Percentiles rank a stretch among this genome's conserved stretches.
Conservation (phyloP, 2,113 vertebrate species). For the Amphiprion percula region DNA sequence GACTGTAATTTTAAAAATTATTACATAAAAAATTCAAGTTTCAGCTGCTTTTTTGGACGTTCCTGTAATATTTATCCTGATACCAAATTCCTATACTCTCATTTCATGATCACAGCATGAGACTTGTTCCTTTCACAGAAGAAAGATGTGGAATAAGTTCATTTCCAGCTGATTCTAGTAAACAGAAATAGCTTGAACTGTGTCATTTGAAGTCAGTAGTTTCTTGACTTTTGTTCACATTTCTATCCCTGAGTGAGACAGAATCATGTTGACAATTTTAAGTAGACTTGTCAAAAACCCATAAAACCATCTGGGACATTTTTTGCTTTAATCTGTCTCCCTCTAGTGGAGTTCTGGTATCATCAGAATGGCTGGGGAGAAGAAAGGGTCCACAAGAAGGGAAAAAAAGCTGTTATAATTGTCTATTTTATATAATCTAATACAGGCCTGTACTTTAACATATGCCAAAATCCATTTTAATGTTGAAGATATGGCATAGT, state of each 20-base stretch:
- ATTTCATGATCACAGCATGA: neutral
- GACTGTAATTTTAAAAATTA: too few species aligned
- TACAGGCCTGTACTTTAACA: too few species aligned
- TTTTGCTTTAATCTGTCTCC: conserved; percentile 29
- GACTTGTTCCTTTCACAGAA: neutral
- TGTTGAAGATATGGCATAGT: too few species aligned
- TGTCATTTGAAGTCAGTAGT: neutral
- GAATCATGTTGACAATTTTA: neutral
- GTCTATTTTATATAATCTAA: too few species aligned
- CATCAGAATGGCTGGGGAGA: too few species aligned
- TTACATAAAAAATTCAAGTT: too few species aligned
- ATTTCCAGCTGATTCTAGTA: neutral
- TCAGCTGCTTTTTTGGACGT: neutral
- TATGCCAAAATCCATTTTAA: too few species aligned
- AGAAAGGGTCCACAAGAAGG: too few species aligned
- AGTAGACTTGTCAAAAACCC: neutral
- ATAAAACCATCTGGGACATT: neutral
- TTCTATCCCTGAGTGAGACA: neutral
- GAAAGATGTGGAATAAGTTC: neutral
- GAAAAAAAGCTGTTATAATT: too few species aligned
- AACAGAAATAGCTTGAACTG: too few species aligned
- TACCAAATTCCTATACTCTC: too few species aligned
- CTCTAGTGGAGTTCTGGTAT: conserved; percentile 29
- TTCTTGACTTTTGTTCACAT: neutral
- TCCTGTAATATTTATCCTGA: neutral